phyloP scores from a whole-genome alignment of 2,113 vertebrate species.

The Drymodes brunneopygia region DNA sequence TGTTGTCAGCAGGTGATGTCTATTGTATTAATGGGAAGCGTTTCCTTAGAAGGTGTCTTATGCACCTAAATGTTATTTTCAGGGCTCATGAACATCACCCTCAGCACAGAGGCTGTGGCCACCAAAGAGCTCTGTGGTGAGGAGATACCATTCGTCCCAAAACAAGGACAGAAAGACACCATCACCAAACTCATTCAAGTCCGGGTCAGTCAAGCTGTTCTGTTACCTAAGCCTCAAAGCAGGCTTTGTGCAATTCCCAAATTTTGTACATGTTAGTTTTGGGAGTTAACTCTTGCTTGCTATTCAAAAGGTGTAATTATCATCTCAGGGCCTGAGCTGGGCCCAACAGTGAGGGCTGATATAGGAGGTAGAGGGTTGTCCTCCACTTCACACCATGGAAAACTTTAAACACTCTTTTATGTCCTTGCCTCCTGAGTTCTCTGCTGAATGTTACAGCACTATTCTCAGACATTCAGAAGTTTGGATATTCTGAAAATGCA shows the following conservation, averaged over 20 bases:
- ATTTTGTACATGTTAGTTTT: background rate
- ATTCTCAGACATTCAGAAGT: background rate
- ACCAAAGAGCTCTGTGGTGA: constrained; percentile 40
- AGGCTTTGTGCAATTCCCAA: background rate
- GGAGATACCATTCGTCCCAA: constrained; percentile 26
- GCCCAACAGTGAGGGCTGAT: accelerated
- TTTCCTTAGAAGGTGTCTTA: background rate
- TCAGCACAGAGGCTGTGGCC: constrained; percentile 55
- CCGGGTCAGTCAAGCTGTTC: constrained; percentile 50
- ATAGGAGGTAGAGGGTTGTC: background rate
- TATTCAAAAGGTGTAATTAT: background rate
- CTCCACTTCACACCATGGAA: background rate
- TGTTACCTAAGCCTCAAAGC: background rate
- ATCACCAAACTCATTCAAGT: constrained; percentile 60
- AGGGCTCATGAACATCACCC: constrained; percentile 49
- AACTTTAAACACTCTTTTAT: background rate
- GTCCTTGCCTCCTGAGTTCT: background rate
- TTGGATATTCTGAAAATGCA: background rate
- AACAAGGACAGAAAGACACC: constrained; percentile 38
- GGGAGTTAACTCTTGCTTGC: background rate
- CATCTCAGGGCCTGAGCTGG: background rate
- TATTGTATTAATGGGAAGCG: background rate
- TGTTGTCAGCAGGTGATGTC: background rate
- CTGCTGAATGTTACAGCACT: background rate
- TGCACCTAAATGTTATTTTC: background rate